Base-by-base conservation (phyloP, 1,140 invertebrate species). In the Leucophenga varia region DNA sequence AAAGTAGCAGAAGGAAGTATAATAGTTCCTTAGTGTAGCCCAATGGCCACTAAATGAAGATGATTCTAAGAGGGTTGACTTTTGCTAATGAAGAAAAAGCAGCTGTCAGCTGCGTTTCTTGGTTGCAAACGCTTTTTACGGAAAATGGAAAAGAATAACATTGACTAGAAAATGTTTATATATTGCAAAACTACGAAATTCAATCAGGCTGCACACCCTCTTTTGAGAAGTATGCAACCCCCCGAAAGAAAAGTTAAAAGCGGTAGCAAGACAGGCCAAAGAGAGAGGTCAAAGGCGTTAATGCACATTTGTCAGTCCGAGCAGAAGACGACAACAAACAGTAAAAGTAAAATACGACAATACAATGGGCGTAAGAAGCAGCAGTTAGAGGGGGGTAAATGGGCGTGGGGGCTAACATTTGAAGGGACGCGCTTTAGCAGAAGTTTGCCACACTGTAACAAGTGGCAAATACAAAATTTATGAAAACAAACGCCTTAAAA, bases 41-140 rank as follows among this genome's bases (percentile, higher is more conserved):
- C n/a, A n/a, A n/a, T n/a, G n/a, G n/a, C n/a, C n/a, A n/a, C n/a
- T n/a, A n/a, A n/a, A n/a, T n/a, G n/a, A n/a, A n/a, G n/a, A n/a
- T n/a, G n/a, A n/a, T n/a, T n/a, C 35, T 45, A 43, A 36, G 54
- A 55, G 61, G 61, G 63, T 61, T 63, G 63, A 63, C 63, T 65
- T n/a, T 57, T 61, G 63, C 59, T 65, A 65, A 65, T 65, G 63
- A 65, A 65, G 63, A 65, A 65, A 65, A 65, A 65, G 63, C 63
- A 65, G 63, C 63, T 65, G 63, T 65, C 63, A 63, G 64, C 63
- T 65, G 63, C 67, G 63, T 63, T n/a, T n/a, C n/a, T n/a, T n/a
- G n/a, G n/a, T n/a, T n/a, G n/a, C n/a, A n/a, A n/a, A n/a, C n/a
- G n/a, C n/a, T n/a, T n/a, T n/a, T n/a, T n/a, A n/a, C n/a, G n/a